Conservation (phyloP, 2,113 vertebrate genomes). For the Mustela lutreola region DNA sequence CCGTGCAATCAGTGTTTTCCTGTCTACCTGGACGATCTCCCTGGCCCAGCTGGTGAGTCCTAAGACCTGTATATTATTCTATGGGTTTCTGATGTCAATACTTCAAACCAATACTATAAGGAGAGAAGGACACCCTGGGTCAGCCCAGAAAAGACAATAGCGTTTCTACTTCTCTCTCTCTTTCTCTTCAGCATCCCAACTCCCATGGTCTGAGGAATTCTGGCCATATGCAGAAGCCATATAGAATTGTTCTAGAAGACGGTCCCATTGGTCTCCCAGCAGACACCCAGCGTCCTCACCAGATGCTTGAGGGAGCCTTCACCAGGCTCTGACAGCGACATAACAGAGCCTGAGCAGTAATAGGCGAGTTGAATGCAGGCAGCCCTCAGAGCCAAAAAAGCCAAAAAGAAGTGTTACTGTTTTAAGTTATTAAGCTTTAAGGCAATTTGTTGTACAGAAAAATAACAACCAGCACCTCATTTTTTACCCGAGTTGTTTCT, state of each 20-base stretch:
- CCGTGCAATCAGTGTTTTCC: neutral
- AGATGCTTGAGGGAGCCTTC: neutral
- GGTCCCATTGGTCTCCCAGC: neutral
- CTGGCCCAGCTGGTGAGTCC: neutral
- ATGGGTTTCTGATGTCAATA: neutral
- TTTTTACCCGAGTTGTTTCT: constrained; percentile 1
- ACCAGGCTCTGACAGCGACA: neutral
- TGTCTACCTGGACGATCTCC: neutral
- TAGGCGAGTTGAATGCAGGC: neutral
- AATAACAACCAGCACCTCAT: neutral
- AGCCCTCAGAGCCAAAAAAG: neutral
- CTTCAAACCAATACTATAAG: neutral
- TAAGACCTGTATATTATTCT: neutral
- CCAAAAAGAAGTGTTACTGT: neutral
- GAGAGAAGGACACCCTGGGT: neutral
- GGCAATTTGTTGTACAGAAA: neutral
- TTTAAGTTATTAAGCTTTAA: constrained; percentile 7
- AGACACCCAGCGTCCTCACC: neutral
- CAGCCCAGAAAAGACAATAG: neutral
- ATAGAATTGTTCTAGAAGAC: neutral
- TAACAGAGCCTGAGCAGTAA: neutral
- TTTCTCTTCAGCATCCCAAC: neutral
- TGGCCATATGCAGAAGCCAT: neutral
- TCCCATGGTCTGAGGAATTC: neutral
- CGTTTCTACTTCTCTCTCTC: neutral